Conservation (phyloP, 1,140 invertebrate genomes). For the Drosophila sechellia region DNA sequence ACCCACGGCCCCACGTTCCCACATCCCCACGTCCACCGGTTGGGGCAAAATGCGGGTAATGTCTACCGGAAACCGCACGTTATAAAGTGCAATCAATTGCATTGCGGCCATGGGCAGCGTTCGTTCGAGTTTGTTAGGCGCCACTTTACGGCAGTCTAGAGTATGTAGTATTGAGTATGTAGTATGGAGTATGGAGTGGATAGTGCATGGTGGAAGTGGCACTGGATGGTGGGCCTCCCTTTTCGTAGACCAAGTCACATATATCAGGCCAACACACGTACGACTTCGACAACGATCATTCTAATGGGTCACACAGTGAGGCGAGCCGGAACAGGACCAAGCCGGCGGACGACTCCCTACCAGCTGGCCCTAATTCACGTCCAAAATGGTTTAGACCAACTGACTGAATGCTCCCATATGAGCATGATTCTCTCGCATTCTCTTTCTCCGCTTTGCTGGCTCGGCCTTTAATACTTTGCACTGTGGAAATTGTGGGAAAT, state of each 20-base stretch:
- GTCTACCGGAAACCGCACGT: slow-evolving; percentile 83
- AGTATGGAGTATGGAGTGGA: neutral
- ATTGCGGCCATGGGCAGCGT: slow-evolving; percentile 65
- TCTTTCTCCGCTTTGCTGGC: neutral
- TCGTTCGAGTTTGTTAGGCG: slow-evolving; percentile 70
- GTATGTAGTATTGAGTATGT: slow-evolving; percentile 2
- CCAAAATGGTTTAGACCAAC: slow-evolving; percentile 48
- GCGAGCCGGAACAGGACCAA: slow-evolving; percentile 38
- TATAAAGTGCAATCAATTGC: slow-evolving; percentile 83
- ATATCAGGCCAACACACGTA: slow-evolving; percentile 70
- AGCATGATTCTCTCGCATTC: slow-evolving; percentile 45
- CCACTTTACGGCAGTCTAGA: slow-evolving; percentile 62
- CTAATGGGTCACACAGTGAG: slow-evolving; percentile 80
- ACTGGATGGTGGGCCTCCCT: slow-evolving; percentile 7
- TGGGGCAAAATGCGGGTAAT: slow-evolving; percentile 78
- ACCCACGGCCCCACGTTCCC: slow-evolving; percentile 3
- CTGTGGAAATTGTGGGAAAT: slow-evolving; percentile 75
- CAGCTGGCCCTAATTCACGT: slow-evolving; percentile 61
- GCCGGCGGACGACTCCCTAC: slow-evolving; percentile 10
- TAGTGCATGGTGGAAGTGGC: neutral
- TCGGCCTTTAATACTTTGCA: slow-evolving; percentile 20
- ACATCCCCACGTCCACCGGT: slow-evolving; percentile 44
- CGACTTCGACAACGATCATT: slow-evolving; percentile 81
- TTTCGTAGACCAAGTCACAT: slow-evolving; percentile 50
- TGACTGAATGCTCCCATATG: slow-evolving; percentile 76